These are phyloP conservation scores for Trinorchestia longiramus DNA, from an alignment of 1,140 invertebrate genomes.

Conservation along the genomic window DNA sequence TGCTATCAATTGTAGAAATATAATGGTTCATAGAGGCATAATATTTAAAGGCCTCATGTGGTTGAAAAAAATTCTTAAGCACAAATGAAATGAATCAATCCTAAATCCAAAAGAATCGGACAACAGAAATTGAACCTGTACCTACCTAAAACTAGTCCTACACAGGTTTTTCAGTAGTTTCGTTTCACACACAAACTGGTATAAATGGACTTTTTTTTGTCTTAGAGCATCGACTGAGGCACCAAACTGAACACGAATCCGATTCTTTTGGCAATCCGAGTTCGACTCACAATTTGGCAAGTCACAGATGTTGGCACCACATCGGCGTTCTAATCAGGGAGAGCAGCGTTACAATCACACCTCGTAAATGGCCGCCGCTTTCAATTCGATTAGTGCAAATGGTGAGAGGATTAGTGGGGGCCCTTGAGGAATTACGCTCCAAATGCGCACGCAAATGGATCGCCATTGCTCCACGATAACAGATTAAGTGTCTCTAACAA, in stretches of 20 bases:
- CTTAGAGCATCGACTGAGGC: not conserved
- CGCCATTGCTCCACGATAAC: slow-evolving; percentile 45
- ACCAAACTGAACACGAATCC: not conserved
- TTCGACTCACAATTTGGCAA: not conserved
- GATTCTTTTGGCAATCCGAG: not conserved
- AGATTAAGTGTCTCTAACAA: slow-evolving; percentile 35
- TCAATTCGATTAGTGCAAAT: slow-evolving; percentile 53
- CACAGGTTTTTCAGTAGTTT: not conserved
- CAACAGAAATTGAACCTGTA: no score
- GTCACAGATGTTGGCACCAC: not conserved
- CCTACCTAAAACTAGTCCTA: no score
- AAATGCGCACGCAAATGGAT: slow-evolving; percentile 49
- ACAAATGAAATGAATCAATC: no score
- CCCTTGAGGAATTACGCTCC: slow-evolving; percentile 50
- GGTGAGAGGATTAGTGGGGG: slow-evolving; percentile 33
- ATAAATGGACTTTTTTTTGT: not conserved
- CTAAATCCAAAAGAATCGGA: no score
- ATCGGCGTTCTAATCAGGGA: slow-evolving; percentile 33
- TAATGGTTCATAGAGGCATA: no score
- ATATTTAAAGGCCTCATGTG: no score
- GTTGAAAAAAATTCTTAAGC: no score
- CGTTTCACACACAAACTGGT: not conserved
- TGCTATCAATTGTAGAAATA: no score
- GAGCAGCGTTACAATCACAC: slow-evolving; percentile 37
- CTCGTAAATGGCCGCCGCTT: slow-evolving; percentile 47